A percentile compares a stretch with the other conserved stretches of the same genome.
Evolutionary conservation across 2,113 vertebrate genomes (phyloP).

Genomic region (Gambusia affinis): DNA sequence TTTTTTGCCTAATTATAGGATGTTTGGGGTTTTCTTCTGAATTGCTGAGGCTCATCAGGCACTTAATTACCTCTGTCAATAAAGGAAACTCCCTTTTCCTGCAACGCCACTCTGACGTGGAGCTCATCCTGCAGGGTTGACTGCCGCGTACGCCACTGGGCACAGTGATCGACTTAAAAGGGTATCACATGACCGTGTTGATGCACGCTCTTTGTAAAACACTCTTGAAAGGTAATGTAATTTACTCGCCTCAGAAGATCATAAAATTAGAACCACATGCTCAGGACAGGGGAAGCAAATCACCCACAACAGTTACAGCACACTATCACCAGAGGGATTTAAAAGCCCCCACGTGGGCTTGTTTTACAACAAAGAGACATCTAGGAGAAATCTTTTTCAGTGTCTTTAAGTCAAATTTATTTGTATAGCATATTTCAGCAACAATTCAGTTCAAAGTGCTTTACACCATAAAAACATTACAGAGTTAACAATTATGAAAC

Average conservation of each 20-base stretch:
- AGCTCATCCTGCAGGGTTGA: constrained; percentile 33
- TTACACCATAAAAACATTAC: no score
- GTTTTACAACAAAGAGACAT: background rate
- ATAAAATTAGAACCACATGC: constrained; percentile 30
- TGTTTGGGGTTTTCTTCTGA: constrained; percentile 70
- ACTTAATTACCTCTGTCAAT: constrained; percentile 73
- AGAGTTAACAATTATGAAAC: no score
- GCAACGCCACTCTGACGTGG: constrained; percentile 29
- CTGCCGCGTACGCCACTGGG: constrained; percentile 16
- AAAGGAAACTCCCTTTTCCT: constrained; percentile 75
- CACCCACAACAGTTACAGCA: background rate
- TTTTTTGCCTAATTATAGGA: constrained; percentile 68
- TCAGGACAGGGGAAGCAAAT: constrained; percentile 30
- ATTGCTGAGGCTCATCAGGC: constrained; percentile 52
- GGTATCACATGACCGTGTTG: constrained; percentile 31
- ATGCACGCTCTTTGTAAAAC: constrained; percentile 29
- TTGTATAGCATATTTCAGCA: no score
- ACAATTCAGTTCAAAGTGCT: no score
- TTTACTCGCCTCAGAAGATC: constrained; percentile 23
- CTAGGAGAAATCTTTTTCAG: background rate
- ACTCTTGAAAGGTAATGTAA: constrained; percentile 17
- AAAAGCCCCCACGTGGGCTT: background rate
- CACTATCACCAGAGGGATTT: background rate
- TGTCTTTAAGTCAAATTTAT: no score
- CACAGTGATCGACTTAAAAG: constrained; percentile 8